These are phyloP conservation scores for Pipistrellus pygmaeus DNA, from an alignment of 2,797 vertebrate species.

Conservation along the genomic window DNA sequence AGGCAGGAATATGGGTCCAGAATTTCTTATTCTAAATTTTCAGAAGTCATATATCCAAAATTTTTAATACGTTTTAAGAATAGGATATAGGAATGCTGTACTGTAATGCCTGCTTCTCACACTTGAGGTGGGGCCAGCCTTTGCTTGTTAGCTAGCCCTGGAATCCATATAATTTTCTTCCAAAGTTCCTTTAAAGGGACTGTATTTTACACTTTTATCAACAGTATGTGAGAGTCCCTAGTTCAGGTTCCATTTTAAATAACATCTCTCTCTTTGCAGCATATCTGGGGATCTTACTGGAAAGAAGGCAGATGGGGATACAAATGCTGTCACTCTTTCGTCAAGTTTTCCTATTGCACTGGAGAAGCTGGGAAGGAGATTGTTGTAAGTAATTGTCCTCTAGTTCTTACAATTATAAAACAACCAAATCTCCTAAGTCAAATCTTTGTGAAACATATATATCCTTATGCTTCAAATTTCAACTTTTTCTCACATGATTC, in stretches of 20 bases:
- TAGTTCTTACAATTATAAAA: background rate
- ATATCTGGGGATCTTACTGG: conserved; percentile 99
- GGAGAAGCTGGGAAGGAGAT: conserved; percentile 94
- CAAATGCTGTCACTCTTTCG: conserved; percentile 97
- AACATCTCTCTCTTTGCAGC: conserved; percentile 86
- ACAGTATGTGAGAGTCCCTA: background rate
- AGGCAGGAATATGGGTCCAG: background rate
- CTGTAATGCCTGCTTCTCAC: background rate
- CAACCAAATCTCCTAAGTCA: background rate
- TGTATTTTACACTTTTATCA: background rate
- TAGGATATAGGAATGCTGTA: background rate
- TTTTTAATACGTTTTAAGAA: background rate
- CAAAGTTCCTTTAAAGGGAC: background rate
- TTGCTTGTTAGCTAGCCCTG: background rate
- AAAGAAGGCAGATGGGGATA: conserved; percentile 97
- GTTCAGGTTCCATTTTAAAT: background rate
- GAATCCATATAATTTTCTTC: conserved; percentile 1
- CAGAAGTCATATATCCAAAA: background rate
- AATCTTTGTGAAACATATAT: background rate
- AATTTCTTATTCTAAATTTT: background rate
- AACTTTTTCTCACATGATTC: conserved; percentile 23
- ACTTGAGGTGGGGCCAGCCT: background rate
- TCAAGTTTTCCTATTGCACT: conserved; percentile 98
- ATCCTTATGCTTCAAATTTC: background rate
- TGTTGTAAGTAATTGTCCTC: conserved; percentile 88